A percentile compares a stretch with the other conserved stretches of the same genome.
phyloP scores from a whole-genome alignment of 2,888 invertebrate species.

The Diloba caeruleocephala region DNA sequence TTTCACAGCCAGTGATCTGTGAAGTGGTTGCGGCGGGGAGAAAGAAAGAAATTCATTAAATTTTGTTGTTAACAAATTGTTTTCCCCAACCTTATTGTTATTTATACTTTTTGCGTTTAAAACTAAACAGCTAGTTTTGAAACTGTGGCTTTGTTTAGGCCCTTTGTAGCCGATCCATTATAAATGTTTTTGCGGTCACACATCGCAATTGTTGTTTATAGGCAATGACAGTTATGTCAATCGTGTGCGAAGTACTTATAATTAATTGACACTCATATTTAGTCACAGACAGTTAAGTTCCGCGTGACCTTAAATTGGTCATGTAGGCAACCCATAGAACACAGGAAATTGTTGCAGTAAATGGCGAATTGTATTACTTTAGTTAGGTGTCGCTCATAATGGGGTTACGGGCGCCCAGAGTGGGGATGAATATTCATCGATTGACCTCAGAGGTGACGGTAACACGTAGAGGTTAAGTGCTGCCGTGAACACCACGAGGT shows the following conservation, averaged over 20 bases:
- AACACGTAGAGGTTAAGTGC: no score
- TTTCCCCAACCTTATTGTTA: constrained; percentile 24
- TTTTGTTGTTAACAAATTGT: constrained; percentile 31
- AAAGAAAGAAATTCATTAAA: constrained; percentile 44
- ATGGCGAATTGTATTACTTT: no score
- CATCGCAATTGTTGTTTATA: constrained; percentile 4
- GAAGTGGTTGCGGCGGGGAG: constrained; percentile 32
- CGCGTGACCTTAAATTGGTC: no score
- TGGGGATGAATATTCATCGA: no score
- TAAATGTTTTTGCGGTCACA: constrained; percentile 6
- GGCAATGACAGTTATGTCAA: constrained; percentile 5
- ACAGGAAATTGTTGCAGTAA: no score
- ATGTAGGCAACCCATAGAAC: no score
- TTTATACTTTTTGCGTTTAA: constrained; percentile 17
- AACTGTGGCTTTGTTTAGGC: not conserved
- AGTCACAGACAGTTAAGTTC: constrained; percentile 14
- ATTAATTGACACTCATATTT: not conserved
- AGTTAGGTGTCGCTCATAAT: no score
- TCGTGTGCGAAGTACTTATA: constrained; percentile 1
- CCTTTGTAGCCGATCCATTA: not conserved
- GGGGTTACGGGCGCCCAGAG: no score
- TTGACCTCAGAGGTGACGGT: no score
- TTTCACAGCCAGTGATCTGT: constrained; percentile 45
- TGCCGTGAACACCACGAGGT: no score
- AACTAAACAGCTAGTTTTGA: constrained; percentile 14